phyloP scores from a whole-genome alignment of 2,888 invertebrate species.

The Galerucella nymphaeae region DNA sequence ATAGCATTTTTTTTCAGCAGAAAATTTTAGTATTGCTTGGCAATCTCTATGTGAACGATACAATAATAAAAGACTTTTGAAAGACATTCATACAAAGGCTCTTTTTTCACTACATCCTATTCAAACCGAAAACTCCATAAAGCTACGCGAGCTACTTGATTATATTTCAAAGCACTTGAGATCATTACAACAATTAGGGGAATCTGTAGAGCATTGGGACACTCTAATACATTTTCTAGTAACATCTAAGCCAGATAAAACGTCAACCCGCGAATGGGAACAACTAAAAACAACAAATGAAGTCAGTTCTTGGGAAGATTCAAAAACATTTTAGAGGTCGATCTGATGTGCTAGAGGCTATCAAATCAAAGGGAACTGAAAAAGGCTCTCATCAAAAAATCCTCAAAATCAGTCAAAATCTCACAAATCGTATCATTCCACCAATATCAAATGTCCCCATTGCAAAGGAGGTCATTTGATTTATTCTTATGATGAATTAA shows the following conservation, averaged over 20 bases:
- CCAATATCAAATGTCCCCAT: not conserved
- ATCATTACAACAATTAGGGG: not conserved
- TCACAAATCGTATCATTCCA: not conserved
- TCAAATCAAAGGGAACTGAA: not conserved
- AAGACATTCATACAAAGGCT: not conserved
- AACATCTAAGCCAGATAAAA: conserved; percentile 1
- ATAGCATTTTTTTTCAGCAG: not conserved
- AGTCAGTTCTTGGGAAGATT: conserved; percentile 2
- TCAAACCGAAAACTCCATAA: conserved; percentile 1
- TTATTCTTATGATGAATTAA: not conserved
- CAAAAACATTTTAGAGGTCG: too few relatives aligned
- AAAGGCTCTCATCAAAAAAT: not conserved
- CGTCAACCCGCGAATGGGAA: conserved; percentile 5
- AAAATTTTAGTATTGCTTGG: conserved; percentile 1
- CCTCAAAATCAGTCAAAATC: not conserved
- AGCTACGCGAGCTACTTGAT: conserved; percentile 7
- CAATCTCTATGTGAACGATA: not conserved
- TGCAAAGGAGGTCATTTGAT: not conserved
- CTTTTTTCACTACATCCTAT: not conserved
- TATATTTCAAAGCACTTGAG: not conserved
- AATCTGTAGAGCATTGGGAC: not conserved
- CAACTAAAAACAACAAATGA: not conserved
- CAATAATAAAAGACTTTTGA: not conserved
- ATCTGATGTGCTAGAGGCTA: not conserved
- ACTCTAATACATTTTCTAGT: conserved; percentile 4